These are phyloP conservation scores for Typhlichthys eigenmanni DNA, from an alignment of 2,797 vertebrate genomes.

Conservation along the genomic window DNA sequence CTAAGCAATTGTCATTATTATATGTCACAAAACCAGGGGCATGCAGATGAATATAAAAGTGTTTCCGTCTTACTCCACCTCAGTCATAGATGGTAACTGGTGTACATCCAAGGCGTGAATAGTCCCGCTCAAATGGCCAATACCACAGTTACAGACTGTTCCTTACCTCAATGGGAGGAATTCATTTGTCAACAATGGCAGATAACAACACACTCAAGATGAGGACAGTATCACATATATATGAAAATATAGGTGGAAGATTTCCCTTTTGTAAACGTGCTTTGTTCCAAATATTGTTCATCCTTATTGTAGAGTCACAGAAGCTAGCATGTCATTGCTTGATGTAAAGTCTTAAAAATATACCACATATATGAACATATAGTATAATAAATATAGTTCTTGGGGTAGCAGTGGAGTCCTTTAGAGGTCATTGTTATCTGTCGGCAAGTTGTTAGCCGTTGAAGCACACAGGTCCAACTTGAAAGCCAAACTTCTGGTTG, in stretches of 20 bases:
- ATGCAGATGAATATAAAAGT: slow-evolving; percentile 55
- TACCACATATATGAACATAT: slow-evolving; percentile 62
- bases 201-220: slow-evolving; percentile 40
- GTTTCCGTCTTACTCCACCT: slow-evolving; percentile 44
- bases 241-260: slow-evolving; percentile 55
- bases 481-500: slow-evolving; percentile 92
- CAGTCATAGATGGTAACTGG: slow-evolving; percentile 43
- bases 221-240: slow-evolving; percentile 34
- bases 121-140: slow-evolving; percentile 30
- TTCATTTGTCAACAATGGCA: slow-evolving; percentile 36
- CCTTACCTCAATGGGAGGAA: slow-evolving; percentile 14
- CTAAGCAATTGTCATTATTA: slow-evolving; percentile 40
- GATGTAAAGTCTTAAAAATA: slow-evolving; percentile 44
- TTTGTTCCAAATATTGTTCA: slow-evolving; percentile 47
- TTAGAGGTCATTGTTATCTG: slow-evolving; percentile 28
- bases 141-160: slow-evolving; percentile 33
- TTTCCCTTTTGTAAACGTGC: slow-evolving; percentile 75
- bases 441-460: slow-evolving; percentile 74
- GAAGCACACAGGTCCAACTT: slow-evolving; percentile 90
- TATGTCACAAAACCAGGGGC: slow-evolving; percentile 37
- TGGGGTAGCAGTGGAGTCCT: slow-evolving; percentile 56
- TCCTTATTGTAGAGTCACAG: slow-evolving; percentile 64
- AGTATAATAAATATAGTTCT: slow-evolving; percentile 73
- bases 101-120: slow-evolving; percentile 41
- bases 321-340: slow-evolving; percentile 31